A percentile compares a stretch with the other conserved stretches of the same genome.
Evolutionary conservation across 2,113 vertebrate genomes (phyloP).

Genomic region (Xiphophorus maculatus): DNA sequence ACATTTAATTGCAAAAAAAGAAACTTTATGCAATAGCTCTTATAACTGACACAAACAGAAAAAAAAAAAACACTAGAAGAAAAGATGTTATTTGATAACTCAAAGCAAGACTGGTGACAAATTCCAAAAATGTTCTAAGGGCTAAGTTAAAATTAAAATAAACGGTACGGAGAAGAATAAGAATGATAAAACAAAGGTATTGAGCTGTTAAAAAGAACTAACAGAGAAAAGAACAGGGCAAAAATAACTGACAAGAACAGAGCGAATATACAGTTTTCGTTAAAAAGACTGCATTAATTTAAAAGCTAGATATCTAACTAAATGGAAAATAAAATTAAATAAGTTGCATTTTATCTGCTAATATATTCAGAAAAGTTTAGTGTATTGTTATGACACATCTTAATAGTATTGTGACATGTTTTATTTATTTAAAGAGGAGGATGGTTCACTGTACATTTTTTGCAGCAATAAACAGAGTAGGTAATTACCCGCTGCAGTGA

Average conservation of each 20-base stretch:
- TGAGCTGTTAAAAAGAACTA: slow-evolving; percentile 37
- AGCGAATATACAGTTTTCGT: neutral
- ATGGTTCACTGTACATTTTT: slow-evolving; percentile 28
- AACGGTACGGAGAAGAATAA: slow-evolving; percentile 7
- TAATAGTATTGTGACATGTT: slow-evolving; percentile 26
- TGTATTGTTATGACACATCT: slow-evolving; percentile 8
- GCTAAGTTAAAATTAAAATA: slow-evolving; percentile 27
- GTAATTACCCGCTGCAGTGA: slow-evolving; percentile 9
- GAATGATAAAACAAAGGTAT: slow-evolving; percentile 29
- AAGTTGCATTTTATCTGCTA: slow-evolving; percentile 8
- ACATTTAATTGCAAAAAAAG: too few species aligned
- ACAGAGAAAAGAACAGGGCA: slow-evolving; percentile 9
- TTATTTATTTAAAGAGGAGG: slow-evolving; percentile 13
- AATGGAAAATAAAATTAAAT: slow-evolving; percentile 14
- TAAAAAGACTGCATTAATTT: slow-evolving; percentile 23
- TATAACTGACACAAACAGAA: slow-evolving; percentile 15
- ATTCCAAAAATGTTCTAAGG: slow-evolving; percentile 38
- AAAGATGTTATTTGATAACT: slow-evolving; percentile 55
- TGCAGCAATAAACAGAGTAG: slow-evolving; percentile 27
- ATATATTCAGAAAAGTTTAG: neutral
- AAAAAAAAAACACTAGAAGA: slow-evolving; percentile 1
- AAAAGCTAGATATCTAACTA: slow-evolving; percentile 1
- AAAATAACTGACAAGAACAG: neutral
- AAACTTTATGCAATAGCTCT: slow-evolving; percentile 22
- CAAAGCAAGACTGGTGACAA: slow-evolving; percentile 49